Evolutionary conservation across 2,113 vertebrate species (phyloP).

Genomic region (Scolopax mira): DNA sequence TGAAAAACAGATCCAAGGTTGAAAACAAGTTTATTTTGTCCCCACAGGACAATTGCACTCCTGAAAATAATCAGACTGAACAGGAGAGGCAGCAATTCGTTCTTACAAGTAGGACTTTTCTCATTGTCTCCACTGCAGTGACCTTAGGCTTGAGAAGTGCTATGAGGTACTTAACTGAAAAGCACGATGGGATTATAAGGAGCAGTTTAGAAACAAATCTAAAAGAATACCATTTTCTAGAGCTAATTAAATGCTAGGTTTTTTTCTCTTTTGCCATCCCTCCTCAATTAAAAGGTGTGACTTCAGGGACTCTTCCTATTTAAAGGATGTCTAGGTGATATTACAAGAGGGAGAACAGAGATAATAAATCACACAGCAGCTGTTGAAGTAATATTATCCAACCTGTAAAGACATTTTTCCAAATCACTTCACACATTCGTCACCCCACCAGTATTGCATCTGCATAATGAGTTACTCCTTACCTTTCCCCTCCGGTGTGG

Average conservation of each 20-base stretch:
- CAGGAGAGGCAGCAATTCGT: background rate
- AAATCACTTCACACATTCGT: constrained; percentile 25
- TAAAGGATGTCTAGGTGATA: constrained; percentile 39
- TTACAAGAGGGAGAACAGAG: constrained; percentile 31
- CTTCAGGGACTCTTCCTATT: constrained; percentile 44
- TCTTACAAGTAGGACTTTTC: background rate
- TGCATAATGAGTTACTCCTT: background rate
- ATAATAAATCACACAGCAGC: constrained; percentile 48
- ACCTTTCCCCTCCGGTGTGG: background rate
- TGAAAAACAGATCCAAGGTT: background rate
- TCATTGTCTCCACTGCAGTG: background rate
- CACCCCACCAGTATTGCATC: background rate
- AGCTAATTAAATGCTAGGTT: constrained; percentile 23
- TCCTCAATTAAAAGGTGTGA: constrained; percentile 52
- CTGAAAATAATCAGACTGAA: background rate
- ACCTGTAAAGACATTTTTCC: constrained; percentile 32
- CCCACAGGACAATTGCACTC: background rate
- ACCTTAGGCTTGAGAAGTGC: constrained; percentile 6
- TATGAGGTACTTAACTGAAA: constrained; percentile 5
- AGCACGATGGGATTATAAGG: background rate
- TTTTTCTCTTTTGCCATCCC: background rate
- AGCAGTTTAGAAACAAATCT: constrained; percentile 5
- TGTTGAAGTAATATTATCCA: constrained; percentile 42
- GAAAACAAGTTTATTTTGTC: background rate
- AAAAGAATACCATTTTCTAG: constrained; percentile 32